Evolutionary conservation across 2,113 vertebrate species (phyloP).

Genomic region (Leptodactylus fuscus): DNA sequence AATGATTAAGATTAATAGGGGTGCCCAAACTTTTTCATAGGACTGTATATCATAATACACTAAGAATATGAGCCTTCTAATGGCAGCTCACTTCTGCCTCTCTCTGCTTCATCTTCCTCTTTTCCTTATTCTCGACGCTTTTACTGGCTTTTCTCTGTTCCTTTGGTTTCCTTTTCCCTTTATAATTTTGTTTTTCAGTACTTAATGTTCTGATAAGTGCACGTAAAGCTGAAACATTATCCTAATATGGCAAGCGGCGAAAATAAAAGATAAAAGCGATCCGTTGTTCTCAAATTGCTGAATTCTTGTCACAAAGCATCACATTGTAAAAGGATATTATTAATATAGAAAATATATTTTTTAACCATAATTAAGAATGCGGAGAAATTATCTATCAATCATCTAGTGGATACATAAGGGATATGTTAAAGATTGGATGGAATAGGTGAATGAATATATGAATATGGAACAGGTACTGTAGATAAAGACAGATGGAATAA

Average conservation of each 20-base stretch:
- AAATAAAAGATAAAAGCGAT: constrained; percentile 47
- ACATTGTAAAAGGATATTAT: background rate
- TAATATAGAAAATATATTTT: background rate
- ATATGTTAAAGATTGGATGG: no score
- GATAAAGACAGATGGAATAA: no score
- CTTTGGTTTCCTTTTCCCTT: constrained; percentile 61
- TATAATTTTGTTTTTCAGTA: constrained; percentile 62
- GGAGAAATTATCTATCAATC: no score
- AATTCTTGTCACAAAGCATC: background rate
- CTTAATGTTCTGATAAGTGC: constrained; percentile 55
- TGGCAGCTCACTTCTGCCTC: constrained; percentile 62
- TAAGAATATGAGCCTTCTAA: constrained; percentile 69
- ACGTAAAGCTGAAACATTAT: constrained; percentile 17
- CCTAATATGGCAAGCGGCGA: constrained; percentile 23
- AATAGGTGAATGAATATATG: background rate
- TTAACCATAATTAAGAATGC: background rate
- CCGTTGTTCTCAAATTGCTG: background rate
- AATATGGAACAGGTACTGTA: no score
- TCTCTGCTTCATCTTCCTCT: constrained; percentile 54
- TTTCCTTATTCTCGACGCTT: constrained; percentile 43
- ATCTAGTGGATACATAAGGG: background rate
- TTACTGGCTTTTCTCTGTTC: constrained; percentile 63
- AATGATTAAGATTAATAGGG: no score
- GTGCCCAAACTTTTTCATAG: no score
- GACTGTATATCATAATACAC: constrained; percentile 64